These are phyloP conservation scores for Lucinisca nassula DNA, from an alignment of 2,888 invertebrate species.

Conservation along the genomic window DNA sequence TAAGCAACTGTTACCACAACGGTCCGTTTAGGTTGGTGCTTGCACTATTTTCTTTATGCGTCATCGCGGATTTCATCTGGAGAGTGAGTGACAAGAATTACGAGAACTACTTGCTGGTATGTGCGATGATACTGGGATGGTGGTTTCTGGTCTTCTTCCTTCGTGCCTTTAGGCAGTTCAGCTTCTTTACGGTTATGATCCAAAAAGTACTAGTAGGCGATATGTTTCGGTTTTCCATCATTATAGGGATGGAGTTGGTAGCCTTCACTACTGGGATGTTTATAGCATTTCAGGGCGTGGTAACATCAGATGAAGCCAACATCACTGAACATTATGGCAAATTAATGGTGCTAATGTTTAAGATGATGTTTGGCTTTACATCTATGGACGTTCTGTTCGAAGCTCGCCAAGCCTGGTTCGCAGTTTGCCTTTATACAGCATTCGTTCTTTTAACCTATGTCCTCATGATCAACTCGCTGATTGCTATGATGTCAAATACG, in stretches of 20 bases:
- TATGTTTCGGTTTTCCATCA: conserved; percentile 67
- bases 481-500: conserved; percentile 68
- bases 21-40: conserved; percentile 63
- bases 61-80: conserved; percentile 60
- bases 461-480: conserved; percentile 63
- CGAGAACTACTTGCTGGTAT: conserved; percentile 57
- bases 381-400: conserved; percentile 60
- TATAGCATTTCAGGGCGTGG: conserved; percentile 58
- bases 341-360: conserved; percentile 58
- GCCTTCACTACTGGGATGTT: conserved; percentile 67
- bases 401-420: conserved; percentile 59
- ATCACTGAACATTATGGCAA: conserved; percentile 41
- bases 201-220: conserved; percentile 68
- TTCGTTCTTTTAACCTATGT: conserved; percentile 61
- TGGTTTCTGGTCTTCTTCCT: conserved; percentile 72
- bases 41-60: conserved; percentile 45
- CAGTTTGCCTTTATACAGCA: conserved; percentile 49
- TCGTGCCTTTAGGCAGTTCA: conserved; percentile 56
- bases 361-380: conserved; percentile 66
- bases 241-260: conserved; percentile 65
- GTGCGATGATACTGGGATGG: conserved; percentile 67
- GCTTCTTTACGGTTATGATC: conserved; percentile 73
- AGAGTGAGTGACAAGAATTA: conserved; percentile 27
- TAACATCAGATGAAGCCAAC: conserved; percentile 20
- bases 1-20: conserved; percentile 69